Base-by-base conservation (phyloP, 2,888 invertebrate genomes). In the Cyaniris semiargus region DNA sequence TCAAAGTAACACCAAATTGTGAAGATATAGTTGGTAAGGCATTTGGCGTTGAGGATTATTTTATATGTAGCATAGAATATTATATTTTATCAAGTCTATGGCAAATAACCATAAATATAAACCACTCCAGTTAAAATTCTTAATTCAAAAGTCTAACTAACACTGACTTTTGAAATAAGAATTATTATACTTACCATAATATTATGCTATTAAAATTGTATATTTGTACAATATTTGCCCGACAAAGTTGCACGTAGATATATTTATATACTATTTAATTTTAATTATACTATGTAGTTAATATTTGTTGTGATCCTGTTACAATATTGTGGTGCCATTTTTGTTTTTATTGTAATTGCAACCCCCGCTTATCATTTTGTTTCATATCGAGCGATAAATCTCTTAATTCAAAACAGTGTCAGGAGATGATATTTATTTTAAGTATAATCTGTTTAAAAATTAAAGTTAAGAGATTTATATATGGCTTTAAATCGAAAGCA, bases 301-400 rank as follows among this genome's bases (percentile, higher is more conserved):
- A 84, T 79, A 86, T 81, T 86, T 85, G 88, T 89, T 90, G 90
- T 92, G 90, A 91, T 91, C 86, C 84, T 86, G 84, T 87, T 81
- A 80, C 81, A 86, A 85, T 76, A 85, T 86, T 86, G 87, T 90
- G 92, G 93, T 92, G 93, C 93, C 93, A 93, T 93, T 89, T 87
- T 87, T 86, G 88, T 89, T 87, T 84, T 86, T 86, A 83, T 85
- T 85, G 86, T 88, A 86, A 87, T 83, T 86, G 88, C 87, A 86
- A 87, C 83, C 86, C 88, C 88, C 85, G 87, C 85, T 85, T 84
- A 84, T 87, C 83, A 85, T 85, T 85, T 87, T 79, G 75, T 78
- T 79, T 76, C 66, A 76, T 77, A 70, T 74, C 76, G 76, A 77
- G 31, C 56, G 23, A 70, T n/a, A 74, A 79, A 80, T 81, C 78